phyloP scores from a whole-genome alignment of 2,888 invertebrate species.

The Heliothis peltigera region DNA sequence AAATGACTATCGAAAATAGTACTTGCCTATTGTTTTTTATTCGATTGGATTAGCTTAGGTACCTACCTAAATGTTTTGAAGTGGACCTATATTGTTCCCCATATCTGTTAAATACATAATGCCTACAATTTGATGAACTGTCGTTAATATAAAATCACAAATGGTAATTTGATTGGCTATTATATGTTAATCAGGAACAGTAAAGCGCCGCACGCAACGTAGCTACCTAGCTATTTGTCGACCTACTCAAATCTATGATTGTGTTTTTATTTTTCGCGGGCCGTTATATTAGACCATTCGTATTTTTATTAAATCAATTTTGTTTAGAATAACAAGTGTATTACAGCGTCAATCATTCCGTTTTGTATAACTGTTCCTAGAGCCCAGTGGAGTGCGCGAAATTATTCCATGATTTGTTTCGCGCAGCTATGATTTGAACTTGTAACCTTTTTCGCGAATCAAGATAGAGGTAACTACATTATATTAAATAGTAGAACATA shows the following conservation, averaged over 20 bases:
- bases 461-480: conserved; percentile 50
- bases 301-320: conserved; percentile 55
- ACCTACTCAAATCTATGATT: conserved; percentile 57
- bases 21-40: conserved; percentile 19
- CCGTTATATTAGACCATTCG: conserved; percentile 43
- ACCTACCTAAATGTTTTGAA: conserved; percentile 53
- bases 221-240: conserved; percentile 53
- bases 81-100: conserved; percentile 56
- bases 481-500: conserved; percentile 56
- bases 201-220: conserved; percentile 71
- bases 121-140: conserved; percentile 70
- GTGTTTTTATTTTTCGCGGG: conserved; percentile 45
- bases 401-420: conserved; percentile 55
- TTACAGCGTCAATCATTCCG: conserved; percentile 60
- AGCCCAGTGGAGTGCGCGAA: conserved; percentile 42
- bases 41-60: conserved; percentile 17
- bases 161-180: conserved; percentile 77
- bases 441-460: conserved; percentile 66
- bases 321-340: conserved; percentile 52
- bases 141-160: conserved; percentile 72
- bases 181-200: conserved; percentile 79
- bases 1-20: conserved; percentile 36
- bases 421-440: conserved; percentile 67
- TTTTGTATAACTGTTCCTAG: conserved; percentile 59
- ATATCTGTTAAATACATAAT: conserved; percentile 66